Evolutionary conservation across 2,797 vertebrate genomes (phyloP).

Genomic region (Florisuga fusca): DNA sequence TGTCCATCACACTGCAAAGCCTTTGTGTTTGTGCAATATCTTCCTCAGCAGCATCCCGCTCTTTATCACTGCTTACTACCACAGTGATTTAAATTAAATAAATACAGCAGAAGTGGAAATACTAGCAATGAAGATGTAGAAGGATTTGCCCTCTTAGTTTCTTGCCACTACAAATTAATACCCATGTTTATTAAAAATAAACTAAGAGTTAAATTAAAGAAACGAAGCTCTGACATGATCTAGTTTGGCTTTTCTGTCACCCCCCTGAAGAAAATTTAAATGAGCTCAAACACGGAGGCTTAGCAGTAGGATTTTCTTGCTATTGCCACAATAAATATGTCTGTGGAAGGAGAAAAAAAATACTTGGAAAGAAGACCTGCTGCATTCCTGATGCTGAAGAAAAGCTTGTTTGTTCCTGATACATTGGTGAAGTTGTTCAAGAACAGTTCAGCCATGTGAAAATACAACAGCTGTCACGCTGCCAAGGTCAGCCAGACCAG

Average conservation of each 20-base stretch:
- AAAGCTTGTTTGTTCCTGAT: conserved; percentile 69
- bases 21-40: not conserved
- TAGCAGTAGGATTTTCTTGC: conserved; percentile 45
- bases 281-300: conserved; percentile 3
- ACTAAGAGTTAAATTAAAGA: conserved; percentile 47
- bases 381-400: conserved; percentile 70
- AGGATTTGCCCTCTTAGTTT: not conserved
- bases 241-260: not conserved
- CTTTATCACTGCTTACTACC: not conserved
- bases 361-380: conserved; percentile 70
- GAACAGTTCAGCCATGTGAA: conserved; percentile 77
- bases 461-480: conserved; percentile 60
- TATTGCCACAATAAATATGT: conserved; percentile 63
- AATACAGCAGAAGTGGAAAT: not conserved
- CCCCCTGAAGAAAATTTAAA: conserved; percentile 17
- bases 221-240: conserved; percentile 34
- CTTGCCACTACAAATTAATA: conserved; percentile 21
- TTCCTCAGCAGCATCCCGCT: not conserved
- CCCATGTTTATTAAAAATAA: conserved; percentile 29
- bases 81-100: not conserved
- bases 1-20: not conserved
- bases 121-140: not conserved
- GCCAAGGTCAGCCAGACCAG: conserved; percentile 69
- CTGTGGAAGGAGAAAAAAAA: conserved; percentile 56
- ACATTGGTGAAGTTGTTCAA: conserved; percentile 73